Evolutionary conservation across 2,888 invertebrate species (phyloP).

Genomic region (Macrophya annulata): DNA sequence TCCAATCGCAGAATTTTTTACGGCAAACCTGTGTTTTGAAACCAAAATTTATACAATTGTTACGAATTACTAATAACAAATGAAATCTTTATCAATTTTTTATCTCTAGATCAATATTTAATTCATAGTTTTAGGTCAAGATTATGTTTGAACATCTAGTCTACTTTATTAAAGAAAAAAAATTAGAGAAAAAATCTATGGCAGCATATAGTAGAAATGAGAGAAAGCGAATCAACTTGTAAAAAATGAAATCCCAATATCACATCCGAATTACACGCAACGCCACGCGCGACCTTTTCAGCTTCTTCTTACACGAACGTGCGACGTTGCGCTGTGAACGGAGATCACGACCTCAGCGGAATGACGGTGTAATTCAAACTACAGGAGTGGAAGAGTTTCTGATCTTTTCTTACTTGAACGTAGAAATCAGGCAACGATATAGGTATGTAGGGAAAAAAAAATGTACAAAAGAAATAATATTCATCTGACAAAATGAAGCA

Average conservation of each 20-base stretch:
- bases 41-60: neutral
- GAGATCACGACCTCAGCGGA: slow-evolving; percentile 22
- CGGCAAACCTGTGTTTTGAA: neutral
- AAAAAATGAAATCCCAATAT: neutral
- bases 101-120: neutral
- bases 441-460: neutral
- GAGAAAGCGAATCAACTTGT: neutral
- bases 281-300: neutral
- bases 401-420: neutral
- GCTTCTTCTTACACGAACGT: neutral
- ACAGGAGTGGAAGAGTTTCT: slow-evolving; percentile 19
- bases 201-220: neutral
- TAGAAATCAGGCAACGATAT: neutral
- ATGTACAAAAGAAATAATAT: neutral
- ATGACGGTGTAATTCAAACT: slow-evolving; percentile 30
- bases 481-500: neutral
- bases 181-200: neutral
- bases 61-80: neutral
- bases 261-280: slow-evolving; percentile 12
- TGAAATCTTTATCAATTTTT: neutral
- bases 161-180: neutral
- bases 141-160: neutral
- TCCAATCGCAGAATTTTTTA: slow-evolving; percentile 7
- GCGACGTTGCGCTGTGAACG: slow-evolving; percentile 25
- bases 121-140: neutral